Conservation (phyloP, 2,113 vertebrate species). For the Chlamydotis undulata region DNA sequence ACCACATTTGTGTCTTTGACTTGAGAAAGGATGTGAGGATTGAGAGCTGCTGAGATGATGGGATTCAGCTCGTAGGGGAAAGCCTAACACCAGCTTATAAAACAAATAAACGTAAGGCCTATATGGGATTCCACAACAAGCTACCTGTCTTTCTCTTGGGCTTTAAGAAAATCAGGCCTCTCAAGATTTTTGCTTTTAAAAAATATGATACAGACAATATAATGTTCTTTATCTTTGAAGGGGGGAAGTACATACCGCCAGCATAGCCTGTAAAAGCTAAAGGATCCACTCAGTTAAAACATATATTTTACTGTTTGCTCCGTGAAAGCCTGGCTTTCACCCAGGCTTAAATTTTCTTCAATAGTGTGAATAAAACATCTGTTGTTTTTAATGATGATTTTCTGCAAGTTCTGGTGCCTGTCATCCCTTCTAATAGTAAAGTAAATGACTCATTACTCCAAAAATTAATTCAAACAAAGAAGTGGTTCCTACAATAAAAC, state of each 20-base stretch:
- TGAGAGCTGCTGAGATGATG: neutral
- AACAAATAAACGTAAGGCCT: neutral
- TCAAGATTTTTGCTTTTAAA: neutral
- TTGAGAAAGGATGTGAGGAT: neutral
- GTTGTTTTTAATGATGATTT: neutral
- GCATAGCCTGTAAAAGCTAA: neutral
- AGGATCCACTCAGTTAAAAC: neutral
- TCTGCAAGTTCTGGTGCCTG: neutral
- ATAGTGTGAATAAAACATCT: neutral
- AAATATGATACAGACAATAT: neutral
- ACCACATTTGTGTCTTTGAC: neutral
- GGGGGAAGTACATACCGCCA: neutral
- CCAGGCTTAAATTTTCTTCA: neutral
- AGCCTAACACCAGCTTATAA: neutral
- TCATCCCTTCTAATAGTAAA: neutral
- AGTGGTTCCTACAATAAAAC: neutral
- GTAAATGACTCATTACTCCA: neutral
- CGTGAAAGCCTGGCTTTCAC: neutral
- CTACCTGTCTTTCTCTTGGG: neutral
- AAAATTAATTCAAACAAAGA: neutral
- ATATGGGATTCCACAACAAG: neutral
- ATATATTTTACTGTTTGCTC: neutral
- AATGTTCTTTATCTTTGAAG: neutral
- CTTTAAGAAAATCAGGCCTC: neutral
- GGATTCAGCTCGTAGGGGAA: neutral